Base-by-base conservation (phyloP, 2,797 vertebrate genomes). In the Myiotriccus ornatus region DNA sequence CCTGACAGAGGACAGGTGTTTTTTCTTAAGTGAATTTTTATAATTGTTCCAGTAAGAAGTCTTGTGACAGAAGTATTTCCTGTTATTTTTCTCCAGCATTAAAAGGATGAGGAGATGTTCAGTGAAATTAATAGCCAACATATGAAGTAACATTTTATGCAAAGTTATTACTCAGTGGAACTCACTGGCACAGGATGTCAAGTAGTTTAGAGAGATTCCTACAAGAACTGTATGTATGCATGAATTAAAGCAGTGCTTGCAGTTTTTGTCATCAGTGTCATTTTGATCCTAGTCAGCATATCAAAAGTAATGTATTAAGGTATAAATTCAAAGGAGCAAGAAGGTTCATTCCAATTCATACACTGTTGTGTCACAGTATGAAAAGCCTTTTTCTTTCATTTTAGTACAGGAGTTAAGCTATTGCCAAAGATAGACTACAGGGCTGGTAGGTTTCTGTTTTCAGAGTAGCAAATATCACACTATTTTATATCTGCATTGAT, bases 121-220 rank as follows among this genome's bases (percentile, higher is more conserved):
- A 92, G 35, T 93, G 92, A 93, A 89, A 94, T 96, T 88, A 84
- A 96, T 94, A 84, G 35, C n/a, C 89, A 92, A 89, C 55, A 53
- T 49, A 83, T 16, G 35, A 77, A 94, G 59, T 88, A 86, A 70
- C 13, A 1, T 90, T 79, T 87, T 70, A 44, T 87, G 82, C 53
- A 44, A 62, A 73, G 68, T 63, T 94, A 27, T 32, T 93, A 55
- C 59, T 94, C 71, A 41, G 65, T 89, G 87, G 79, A 95, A 81
- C 87, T 88, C 83, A 59, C 39, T 88, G 55, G 55, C 64, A 68
- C 62, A 89, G 50, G 73, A 84, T 83, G 62, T 79, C 80, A 81
- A 74, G 52, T 64, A 82, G 73, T 57, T 94, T 80, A 93, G 78
- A 84, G 59, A 62, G 65, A 35, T 80, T 92, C 65, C 67, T 89